Percentiles rank a stretch among this genome's conserved stretches.
Conservation (phyloP, 1,140 invertebrate species). For the Micrasema minimum region DNA sequence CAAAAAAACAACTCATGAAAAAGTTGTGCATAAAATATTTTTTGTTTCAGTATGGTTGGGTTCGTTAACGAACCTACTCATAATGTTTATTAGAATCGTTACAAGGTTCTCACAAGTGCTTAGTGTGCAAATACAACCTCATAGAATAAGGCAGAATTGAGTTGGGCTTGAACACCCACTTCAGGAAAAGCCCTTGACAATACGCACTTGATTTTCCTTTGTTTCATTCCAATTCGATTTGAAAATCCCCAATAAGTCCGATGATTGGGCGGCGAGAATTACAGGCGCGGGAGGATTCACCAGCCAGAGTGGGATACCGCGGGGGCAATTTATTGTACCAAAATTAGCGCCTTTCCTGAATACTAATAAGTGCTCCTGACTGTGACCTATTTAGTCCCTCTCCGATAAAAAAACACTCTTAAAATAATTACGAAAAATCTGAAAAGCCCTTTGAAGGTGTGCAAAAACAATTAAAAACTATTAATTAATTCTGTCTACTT, state of each 20-base stretch:
- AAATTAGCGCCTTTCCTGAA: conserved; percentile 27
- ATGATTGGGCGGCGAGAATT: conserved; percentile 5
- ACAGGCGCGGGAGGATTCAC: not conserved
- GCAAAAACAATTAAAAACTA: too few species aligned
- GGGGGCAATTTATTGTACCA: conserved; percentile 27
- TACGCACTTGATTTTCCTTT: conserved; percentile 27
- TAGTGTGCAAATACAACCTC: too few species aligned
- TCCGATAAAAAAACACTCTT: conserved; percentile 17
- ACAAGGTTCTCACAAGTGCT: too few species aligned
- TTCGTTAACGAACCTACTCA: too few species aligned
- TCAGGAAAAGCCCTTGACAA: not conserved
- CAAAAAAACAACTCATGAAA: too few species aligned
- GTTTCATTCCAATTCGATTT: conserved; percentile 24
- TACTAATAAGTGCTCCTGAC: conserved; percentile 28
- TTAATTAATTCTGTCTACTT: too few species aligned
- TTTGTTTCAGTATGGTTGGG: too few species aligned
- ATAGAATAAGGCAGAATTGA: too few species aligned
- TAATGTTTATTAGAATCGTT: too few species aligned
- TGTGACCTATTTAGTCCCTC: conserved; percentile 20
- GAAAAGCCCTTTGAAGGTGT: too few species aligned
- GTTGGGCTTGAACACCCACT: not conserved
- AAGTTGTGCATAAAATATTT: too few species aligned
- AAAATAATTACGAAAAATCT: too few species aligned
- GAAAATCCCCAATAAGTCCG: conserved; percentile 14
- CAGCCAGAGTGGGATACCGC: not conserved